Base-by-base conservation (phyloP, 2,113 vertebrate species). In the Channa argus region DNA sequence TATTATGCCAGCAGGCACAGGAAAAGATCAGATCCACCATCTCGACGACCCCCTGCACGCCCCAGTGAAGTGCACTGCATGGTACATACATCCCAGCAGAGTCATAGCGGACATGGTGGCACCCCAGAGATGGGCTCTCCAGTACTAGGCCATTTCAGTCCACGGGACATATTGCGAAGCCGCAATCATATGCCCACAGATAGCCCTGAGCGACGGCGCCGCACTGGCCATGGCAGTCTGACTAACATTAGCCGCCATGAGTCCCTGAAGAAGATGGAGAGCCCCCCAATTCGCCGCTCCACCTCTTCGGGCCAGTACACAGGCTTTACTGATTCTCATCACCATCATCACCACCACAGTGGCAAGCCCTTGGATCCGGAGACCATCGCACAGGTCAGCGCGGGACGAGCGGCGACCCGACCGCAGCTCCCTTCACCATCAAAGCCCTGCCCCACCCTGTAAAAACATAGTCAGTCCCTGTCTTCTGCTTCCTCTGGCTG, bases 241-340 rank as follows among this genome's bases (percentile, higher is more conserved):
- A 96, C 96, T 1, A 98, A 98, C 91, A 97, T 98, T 91, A 98
- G 95, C 84, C 95, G 97, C 6, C 97, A 99, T 0, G 97, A 99
- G 67, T 98, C 96, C 1, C 92, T 98, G 41, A 97, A 97, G 93
- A 99, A 98, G 93, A 95, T 95, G 0, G 98, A 99, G 79, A 98
- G 97, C 85, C 98, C 98, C 24, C 97, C 98, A 0, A 98, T 99
- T 41, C 94, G 97, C 80, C 96, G 98, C 81, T 99, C 98, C 47
- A 98, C 98, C 0, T 99, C 98, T 0, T 99, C 98, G 5, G 96
- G 98, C 64, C 98, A 99, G 65, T 99, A 99, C 88, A 93, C 95
- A 0, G 93, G 95, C 86, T 97, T 98, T 91, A 94, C 91, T 24
- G 96, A 99, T 0, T 15, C 46, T 46, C 89, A 86, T 63, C 84